Evolutionary conservation across 2,797 vertebrate species (phyloP), one percentile per base, ranked within the genome.

Genomic region (Toxotes lorentzi): DNA sequence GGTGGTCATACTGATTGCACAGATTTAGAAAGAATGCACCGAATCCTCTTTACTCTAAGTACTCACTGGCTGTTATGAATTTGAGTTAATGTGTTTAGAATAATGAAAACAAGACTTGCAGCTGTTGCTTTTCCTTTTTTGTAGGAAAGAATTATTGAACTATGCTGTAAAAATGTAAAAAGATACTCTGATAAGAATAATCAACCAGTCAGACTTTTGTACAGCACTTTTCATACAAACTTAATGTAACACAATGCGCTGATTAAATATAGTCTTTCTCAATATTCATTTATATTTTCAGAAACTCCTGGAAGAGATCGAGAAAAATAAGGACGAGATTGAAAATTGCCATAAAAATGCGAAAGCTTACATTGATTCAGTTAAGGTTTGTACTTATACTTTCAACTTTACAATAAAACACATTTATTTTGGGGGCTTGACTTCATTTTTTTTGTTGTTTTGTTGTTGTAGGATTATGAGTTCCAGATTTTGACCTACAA

Each of bases 401-500:
- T 32, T 10, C 1, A 50, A 1, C 9, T 54, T 35, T 4, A n/a
- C 4, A 9, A 12, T 11, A n/a, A 3, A 24, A 14, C 0, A 45
- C 1, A 1, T 4, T 12, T 12, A 2, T 13, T 4, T 47, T 0
- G 7, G 53, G 53, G 27, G 2, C 14, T 27, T 53, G 0, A 50
- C 27, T 45, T 17, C 7, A 54, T 1, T 0, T 4, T 23, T 38
- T 23, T n/a, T n/a, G n/a, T n/a, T n/a, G n/a, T 34, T 6, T 51
- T 32, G 34, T 40, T 2, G 5, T 35, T 50, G 1, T 19, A 99
- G 98, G 98, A 99, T 78, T 99, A 97, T 0, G 98, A 99, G 84
- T 94, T 99, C 23, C 98, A 98, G 89, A 86, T 98, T 59, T 93
- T 99, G 84, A 98, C 96, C 0, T 99, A 98, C 91, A 98, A 96